These are phyloP conservation scores for Melieria picta DNA, from an alignment of 2,888 invertebrate species.

Conservation along the genomic window DNA sequence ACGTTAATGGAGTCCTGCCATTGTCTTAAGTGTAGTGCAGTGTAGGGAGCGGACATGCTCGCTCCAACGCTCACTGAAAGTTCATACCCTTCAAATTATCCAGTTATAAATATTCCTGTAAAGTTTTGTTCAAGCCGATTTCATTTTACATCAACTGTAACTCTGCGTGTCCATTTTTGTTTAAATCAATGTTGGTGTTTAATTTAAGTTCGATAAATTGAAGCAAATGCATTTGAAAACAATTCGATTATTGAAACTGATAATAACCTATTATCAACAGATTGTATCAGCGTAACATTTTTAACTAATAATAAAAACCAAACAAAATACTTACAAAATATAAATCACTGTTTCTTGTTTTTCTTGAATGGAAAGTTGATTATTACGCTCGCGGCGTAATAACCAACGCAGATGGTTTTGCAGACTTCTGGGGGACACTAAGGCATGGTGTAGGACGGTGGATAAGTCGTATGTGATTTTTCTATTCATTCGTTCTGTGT, in stretches of 20 bases:
- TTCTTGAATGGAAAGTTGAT: background rate
- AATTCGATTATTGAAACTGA: slow-evolving; percentile 31
- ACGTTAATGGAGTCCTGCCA: slow-evolving; percentile 29
- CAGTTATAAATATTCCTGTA: slow-evolving; percentile 27
- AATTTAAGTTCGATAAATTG: slow-evolving; percentile 54
- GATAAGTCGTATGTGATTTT: too few relatives aligned
- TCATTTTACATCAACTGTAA: slow-evolving; percentile 33
- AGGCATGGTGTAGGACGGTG: too few relatives aligned
- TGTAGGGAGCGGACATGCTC: background rate
- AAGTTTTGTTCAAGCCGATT: slow-evolving; percentile 39
- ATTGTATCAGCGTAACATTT: slow-evolving; percentile 53
- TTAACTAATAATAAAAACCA: slow-evolving; percentile 44
- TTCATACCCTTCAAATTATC: background rate
- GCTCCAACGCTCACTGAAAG: slow-evolving; percentile 11
- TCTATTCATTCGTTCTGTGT: too few relatives aligned
- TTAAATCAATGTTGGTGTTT: slow-evolving; percentile 52
- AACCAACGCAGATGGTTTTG: too few relatives aligned
- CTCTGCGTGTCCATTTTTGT: slow-evolving; percentile 35
- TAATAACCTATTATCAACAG: slow-evolving; percentile 35
- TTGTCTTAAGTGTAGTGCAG: slow-evolving; percentile 35
- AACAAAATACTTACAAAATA: slow-evolving; percentile 25
- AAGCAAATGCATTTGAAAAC: slow-evolving; percentile 61
- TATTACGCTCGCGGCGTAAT: too few relatives aligned
- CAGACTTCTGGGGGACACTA: too few relatives aligned
- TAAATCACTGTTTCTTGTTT: slow-evolving; percentile 6